phyloP scores from a whole-genome alignment of 2,797 vertebrate species.

The Monodelphis domestica region DNA sequence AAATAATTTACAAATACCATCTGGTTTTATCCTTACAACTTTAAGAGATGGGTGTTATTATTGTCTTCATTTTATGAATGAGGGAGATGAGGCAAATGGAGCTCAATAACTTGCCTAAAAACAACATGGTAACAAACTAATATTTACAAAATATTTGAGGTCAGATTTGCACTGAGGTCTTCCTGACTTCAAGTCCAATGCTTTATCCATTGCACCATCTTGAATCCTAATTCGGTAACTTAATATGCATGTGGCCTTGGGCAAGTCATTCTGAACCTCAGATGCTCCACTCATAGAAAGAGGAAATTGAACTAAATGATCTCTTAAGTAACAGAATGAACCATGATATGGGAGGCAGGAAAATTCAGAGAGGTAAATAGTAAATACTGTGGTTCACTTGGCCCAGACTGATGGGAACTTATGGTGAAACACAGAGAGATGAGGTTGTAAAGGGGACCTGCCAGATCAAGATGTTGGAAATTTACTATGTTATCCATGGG shows the following conservation, averaged over 20 bases:
- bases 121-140: neutral
- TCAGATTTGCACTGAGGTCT: neutral
- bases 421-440: neutral
- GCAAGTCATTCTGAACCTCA: neutral
- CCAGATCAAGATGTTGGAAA: neutral
- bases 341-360: neutral
- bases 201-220: neutral
- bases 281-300: neutral
- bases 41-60: neutral
- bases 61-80: neutral
- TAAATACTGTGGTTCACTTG: neutral
- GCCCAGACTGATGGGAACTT: neutral
- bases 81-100: neutral
- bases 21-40: neutral
- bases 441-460: no score
- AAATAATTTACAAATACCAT: neutral
- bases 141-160: neutral
- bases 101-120: neutral
- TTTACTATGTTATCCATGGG: neutral
- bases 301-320: neutral
- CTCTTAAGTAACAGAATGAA: neutral
- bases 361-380: neutral
- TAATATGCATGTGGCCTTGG: neutral
- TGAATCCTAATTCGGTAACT: neutral
- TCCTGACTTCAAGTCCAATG: no score